Evolutionary conservation across 2,797 vertebrate genomes (phyloP), one percentile per base, ranked within the genome.

Genomic region (Acrossocheilus fasciatus): DNA sequence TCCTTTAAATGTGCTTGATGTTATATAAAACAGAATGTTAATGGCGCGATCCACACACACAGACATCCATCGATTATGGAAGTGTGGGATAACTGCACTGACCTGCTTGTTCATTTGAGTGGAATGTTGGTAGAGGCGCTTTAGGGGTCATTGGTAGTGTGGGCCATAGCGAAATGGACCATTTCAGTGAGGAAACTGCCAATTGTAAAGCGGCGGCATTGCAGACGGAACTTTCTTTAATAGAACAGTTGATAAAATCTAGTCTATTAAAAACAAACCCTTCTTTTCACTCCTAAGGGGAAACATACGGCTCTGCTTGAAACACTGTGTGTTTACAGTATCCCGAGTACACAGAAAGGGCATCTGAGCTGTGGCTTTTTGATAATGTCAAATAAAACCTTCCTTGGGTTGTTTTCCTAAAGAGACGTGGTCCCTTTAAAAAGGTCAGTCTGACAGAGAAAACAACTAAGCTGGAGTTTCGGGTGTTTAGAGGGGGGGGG

Each of bases 21-120:
- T 78, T 77, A 52, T 62, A 72, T 78, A 83, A 59, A 69, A 70
- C 81, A 82, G 73, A 77, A 87, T 86, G 66, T 78, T 57, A 73
- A 83, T 74, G 86, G 23, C 41, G 52, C 43, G 43, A 57, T 57
- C 79, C 47, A 87, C 87, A 76, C 75, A 74, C 66, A 69, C 73
- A 85, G 34, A 72, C 81, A 50, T 75, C 47, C 80, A 88, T 88
- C 47, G 88, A 91, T 91, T 85, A 69, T 74, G 62, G 85, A 81
- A 83, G 84, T 75, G 64, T 70, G 64, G 36, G 72, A 90, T 85
- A 91, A 81, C 87, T 62, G 66, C 84, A 70, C 88, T 95, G 95
- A 94, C 94, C 95, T 94, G 93, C 90, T 94, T 96, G 94, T 92
- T 92, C 94, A 94, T 87, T 93, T 92, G 92, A 94, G 93, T 95